Conservation (phyloP, 1,140 invertebrate genomes). For the Megalopta genalis region DNA sequence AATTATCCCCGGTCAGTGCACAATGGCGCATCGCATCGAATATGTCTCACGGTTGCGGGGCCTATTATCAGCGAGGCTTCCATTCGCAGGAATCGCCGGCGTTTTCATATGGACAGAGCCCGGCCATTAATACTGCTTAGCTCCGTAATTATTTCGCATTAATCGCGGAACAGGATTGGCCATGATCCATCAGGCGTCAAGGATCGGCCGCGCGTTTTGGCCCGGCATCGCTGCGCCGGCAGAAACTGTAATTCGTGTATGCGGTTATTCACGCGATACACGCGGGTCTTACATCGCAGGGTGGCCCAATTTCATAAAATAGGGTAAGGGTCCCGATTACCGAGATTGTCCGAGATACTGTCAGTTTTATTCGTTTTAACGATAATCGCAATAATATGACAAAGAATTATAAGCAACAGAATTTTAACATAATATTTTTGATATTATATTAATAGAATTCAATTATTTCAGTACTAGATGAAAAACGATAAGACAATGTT, state of each 20-base stretch:
- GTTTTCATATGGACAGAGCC: conserved; percentile 42
- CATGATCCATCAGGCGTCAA: conserved; percentile 58
- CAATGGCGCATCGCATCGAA: conserved; percentile 27
- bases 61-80: conserved; percentile 12
- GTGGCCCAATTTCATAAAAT: no score
- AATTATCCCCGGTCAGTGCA: conserved; percentile 29
- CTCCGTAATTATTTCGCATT: conserved; percentile 61
- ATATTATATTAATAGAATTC: no score
- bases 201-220: conserved; percentile 1
- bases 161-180: conserved; percentile 46
- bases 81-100: conserved; percentile 42
- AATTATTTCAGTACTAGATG: no score
- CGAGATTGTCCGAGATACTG: no score
- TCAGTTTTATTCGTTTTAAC: no score
- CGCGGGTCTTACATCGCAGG: no score
- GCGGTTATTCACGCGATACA: not conserved
- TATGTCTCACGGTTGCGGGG: not conserved
- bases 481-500: no score
- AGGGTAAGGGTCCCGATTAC: no score
- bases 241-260: not conserved
- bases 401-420: no score
- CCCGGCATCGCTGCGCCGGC: no score
- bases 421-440: no score
- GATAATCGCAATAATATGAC: no score
- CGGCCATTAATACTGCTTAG: conserved; percentile 59